phyloP scores from a whole-genome alignment of 2,113 vertebrate genomes.

The Chaetodon trifascialis region DNA sequence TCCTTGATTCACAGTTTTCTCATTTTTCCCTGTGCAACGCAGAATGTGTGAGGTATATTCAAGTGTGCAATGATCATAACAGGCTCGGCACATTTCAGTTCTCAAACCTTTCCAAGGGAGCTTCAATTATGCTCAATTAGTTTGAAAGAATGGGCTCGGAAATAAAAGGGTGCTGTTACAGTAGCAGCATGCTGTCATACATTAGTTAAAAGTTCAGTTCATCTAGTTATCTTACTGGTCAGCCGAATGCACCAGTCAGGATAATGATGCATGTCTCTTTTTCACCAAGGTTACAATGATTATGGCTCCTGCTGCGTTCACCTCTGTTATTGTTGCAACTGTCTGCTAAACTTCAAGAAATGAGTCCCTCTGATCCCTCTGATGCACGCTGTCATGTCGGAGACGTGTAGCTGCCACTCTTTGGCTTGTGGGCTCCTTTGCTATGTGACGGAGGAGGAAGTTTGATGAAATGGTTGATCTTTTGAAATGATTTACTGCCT shows the following conservation, averaged over 20 bases:
- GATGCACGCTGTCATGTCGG: constrained; percentile 24
- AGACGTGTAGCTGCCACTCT: constrained; percentile 29
- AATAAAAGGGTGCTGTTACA: neutral
- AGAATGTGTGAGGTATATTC: neutral
- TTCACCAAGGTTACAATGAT: neutral
- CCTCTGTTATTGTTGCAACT: neutral
- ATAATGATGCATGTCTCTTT: neutral
- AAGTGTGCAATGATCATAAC: neutral
- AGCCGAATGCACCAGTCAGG: neutral
- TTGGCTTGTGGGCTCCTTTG: constrained; percentile 17
- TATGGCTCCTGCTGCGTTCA: neutral
- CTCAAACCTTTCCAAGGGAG: neutral
- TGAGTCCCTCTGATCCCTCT: constrained; percentile 39
- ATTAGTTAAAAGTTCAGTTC: neutral
- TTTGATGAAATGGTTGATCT: constrained; percentile 38
- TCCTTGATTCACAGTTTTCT: neutral
- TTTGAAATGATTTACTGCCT: constrained; percentile 2
- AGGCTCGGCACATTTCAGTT: neutral
- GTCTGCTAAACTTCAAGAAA: constrained; percentile 21
- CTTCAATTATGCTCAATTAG: neutral
- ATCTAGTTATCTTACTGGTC: neutral
- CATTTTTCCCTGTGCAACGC: neutral
- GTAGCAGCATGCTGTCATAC: neutral
- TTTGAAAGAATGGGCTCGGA: neutral
- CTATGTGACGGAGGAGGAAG: constrained; percentile 46